Evolutionary conservation across 2,888 invertebrate genomes (phyloP).

Genomic region (Lymantria monacha): DNA sequence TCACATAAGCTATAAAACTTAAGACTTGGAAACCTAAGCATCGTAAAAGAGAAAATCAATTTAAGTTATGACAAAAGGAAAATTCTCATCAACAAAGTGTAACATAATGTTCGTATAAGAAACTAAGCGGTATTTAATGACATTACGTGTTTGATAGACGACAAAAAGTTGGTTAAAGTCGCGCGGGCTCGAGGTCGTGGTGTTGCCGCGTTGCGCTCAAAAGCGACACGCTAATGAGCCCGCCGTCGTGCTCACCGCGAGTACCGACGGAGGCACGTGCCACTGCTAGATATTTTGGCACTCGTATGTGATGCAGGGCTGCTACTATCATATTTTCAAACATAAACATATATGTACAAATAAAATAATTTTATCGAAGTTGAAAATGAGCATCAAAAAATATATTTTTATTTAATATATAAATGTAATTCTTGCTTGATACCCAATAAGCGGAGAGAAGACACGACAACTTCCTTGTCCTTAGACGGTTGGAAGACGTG

Average conservation of each 20-base stretch:
- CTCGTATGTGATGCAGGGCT: conserved; percentile 24
- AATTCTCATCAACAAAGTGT: too few relatives aligned
- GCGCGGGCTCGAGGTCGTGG: conserved; percentile 7
- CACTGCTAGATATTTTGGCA: conserved; percentile 38
- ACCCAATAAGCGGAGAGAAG: too few relatives aligned
- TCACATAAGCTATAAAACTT: too few relatives aligned
- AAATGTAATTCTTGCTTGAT: too few relatives aligned
- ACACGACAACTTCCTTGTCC: too few relatives aligned
- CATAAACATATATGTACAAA: neutral
- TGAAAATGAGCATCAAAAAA: too few relatives aligned
- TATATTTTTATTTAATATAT: too few relatives aligned
- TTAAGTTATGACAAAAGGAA: too few relatives aligned
- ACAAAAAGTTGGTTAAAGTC: conserved; percentile 10
- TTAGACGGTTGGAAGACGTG: too few relatives aligned
- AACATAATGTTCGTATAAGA: neutral
- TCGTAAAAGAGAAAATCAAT: too few relatives aligned
- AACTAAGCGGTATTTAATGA: conserved; percentile 18
- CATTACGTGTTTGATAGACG: conserved; percentile 7
- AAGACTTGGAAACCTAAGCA: too few relatives aligned
- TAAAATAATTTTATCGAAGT: too few relatives aligned
- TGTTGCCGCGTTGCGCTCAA: conserved; percentile 13
- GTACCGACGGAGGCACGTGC: conserved; percentile 39
- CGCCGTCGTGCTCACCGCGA: conserved; percentile 29
- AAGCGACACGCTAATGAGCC: conserved; percentile 41
- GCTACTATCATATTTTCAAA: conserved; percentile 1